Base-by-base conservation (phyloP, 2,797 vertebrate species). In the Enteromius thamalakanensis region DNA sequence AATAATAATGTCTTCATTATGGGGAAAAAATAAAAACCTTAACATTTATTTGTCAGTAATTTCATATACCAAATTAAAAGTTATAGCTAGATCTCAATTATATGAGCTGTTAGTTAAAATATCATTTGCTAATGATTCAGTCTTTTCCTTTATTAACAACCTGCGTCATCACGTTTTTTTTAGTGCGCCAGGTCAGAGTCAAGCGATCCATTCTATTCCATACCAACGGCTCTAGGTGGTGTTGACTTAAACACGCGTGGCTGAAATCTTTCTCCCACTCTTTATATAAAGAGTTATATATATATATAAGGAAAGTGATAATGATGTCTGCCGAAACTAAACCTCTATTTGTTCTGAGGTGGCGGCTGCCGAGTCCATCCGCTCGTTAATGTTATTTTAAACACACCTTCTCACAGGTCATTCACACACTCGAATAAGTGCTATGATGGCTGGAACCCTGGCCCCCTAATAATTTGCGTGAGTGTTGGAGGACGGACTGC, bases 381-480 rank as follows among this genome's bases (percentile, higher is more conserved):
- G 55, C 68, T 79, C 47, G 74, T 80, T 75, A 76, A 85, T 81
- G 83, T 84, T 86, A 58, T 90, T 89, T 88, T 88, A 81, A 88
- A 87, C 86, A 88, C 86, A 91, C 87, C 87, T 89, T 68, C 90
- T 80, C 80, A 5, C 62, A 53, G 84, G 87, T 88, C 86, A 79
- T 76, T 84, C 62, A 83, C 85, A 81, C 81, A 85, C 91, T 90
- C 85, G 81, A 88, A 90, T 89, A 85, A 67, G 87, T 87, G 87
- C 80, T 79, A 26, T 67, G 49, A 78, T 82, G 78, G 49, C 49
- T 83, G 87, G 86, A 88, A 83, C 85, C 72, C 81, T 76, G 64
- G 81, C 89, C 86, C 62, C 87, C 86, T 42, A 88, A 89, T 93
- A 89, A 94, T 93, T 93, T 90, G 88, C 84, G 51, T 47, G 70